phyloP scores from a whole-genome alignment of 2,113 vertebrate genomes.

The Dascyllus trimaculatus region DNA sequence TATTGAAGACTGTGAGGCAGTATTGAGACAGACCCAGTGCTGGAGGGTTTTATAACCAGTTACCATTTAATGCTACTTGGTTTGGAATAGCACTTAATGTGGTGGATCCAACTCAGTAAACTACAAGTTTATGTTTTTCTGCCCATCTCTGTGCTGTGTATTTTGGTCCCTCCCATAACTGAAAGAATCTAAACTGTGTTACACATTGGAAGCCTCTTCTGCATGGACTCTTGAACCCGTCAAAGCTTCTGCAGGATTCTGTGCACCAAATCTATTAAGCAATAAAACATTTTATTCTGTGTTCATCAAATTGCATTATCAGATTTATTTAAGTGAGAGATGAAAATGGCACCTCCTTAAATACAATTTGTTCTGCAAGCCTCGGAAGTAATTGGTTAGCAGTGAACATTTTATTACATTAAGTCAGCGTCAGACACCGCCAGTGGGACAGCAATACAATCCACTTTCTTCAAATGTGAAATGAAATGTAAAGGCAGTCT shows the following conservation, averaged over 20 bases:
- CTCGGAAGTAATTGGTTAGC: slow-evolving; percentile 44
- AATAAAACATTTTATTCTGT: background rate
- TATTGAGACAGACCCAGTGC: no score
- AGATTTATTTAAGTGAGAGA: slow-evolving; percentile 46
- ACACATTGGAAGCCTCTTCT: background rate
- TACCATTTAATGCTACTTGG: no score
- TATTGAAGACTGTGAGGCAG: no score
- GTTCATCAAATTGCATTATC: slow-evolving; percentile 29
- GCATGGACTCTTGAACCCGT: background rate
- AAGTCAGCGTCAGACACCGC: slow-evolving; percentile 55
- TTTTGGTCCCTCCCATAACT: background rate
- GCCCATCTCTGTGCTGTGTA: no score
- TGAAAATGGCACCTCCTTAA: slow-evolving; percentile 55
- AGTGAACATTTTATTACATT: slow-evolving; percentile 49
- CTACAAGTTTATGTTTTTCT: no score
- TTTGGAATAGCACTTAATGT: no score
- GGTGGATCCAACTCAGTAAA: no score
- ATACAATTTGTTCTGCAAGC: slow-evolving; percentile 51
- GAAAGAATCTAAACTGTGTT: background rate
- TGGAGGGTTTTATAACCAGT: no score
- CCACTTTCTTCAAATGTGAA: slow-evolving; percentile 51
- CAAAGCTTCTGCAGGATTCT: background rate
- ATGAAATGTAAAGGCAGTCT: slow-evolving; percentile 60
- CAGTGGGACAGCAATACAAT: slow-evolving; percentile 59
- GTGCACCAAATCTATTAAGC: background rate